These are phyloP conservation scores for Pardalotus punctatus DNA, from an alignment of 2,113 vertebrate genomes.

Conservation along the genomic window DNA sequence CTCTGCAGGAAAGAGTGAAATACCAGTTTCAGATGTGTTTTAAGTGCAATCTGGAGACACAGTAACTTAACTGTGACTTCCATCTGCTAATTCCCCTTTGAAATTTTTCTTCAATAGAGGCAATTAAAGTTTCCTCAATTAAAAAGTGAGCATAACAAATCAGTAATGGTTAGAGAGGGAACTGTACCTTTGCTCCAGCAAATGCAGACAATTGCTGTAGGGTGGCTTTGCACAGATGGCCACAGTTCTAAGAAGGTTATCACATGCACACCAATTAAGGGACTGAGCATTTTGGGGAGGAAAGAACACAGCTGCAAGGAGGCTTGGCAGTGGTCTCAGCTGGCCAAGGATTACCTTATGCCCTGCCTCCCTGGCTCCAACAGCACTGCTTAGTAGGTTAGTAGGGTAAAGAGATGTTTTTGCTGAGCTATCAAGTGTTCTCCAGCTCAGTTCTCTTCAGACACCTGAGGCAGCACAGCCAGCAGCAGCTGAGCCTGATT, in stretches of 20 bases:
- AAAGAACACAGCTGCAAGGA: background rate
- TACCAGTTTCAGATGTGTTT: background rate
- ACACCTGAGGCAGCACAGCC: background rate
- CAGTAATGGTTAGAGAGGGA: background rate
- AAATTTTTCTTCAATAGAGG: background rate
- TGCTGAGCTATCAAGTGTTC: background rate
- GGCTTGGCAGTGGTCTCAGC: background rate
- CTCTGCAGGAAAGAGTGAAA: slow-evolving; percentile 75
- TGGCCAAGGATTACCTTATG: background rate
- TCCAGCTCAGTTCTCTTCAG: background rate
- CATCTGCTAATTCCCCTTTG: background rate
- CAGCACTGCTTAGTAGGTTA: background rate
- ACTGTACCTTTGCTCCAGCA: background rate
- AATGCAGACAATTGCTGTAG: background rate
- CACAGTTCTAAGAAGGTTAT: background rate
- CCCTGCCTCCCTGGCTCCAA: background rate
- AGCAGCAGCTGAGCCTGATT: background rate
- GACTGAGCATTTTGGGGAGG: background rate
- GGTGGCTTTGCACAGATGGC: background rate
- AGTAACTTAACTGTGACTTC: background rate
- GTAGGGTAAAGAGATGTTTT: background rate
- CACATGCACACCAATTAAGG: background rate
- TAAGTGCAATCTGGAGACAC: background rate
- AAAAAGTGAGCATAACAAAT: background rate
- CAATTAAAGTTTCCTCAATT: background rate